Base-by-base conservation (phyloP, 1,140 invertebrate genomes). In the Pseudomyrmex concolor region DNA sequence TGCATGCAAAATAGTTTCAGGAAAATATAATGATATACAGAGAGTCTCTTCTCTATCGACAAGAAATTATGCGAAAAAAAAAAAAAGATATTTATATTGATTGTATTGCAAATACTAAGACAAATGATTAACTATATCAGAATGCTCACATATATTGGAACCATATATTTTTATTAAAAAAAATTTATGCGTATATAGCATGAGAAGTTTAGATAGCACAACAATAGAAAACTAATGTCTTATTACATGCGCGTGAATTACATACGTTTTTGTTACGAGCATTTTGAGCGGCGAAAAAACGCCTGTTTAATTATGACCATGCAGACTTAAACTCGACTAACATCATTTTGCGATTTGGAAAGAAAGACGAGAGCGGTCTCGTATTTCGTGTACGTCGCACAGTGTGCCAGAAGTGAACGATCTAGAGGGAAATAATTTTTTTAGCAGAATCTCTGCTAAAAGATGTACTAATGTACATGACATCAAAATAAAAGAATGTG, bases 281-380 rank as follows among this genome's bases (percentile, higher is more conserved):
- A 15, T 34, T 70, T 71, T 50, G 76, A 57, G 43, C 15, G 51
- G 7, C 19, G 76, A 55, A 34, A 34, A n/a, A 34, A 50, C 9
- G 22, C 54, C 66, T 13, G 19, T 80, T 80, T 70, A 15, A 80
- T 50, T 80, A 54, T 7, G 34, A 34, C 1, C 2, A 5, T 70
- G 68, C 19, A 66, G 13, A 25, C 54, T 17, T 19, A 62, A 48
- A 78, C 43, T 63, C 5, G 19, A 78, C 64, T 48, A 17, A 62
- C 13, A 17, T 34, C 15, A 50, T 71, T 71, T 25, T 45, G 45
- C 54, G 43, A 54, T 22, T 59, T 80, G 54, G 19, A 60, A 71
- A 70, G 54, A 68, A 51, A 64, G 76, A 71, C 62, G 25, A 55
- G 50, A 54, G 48, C 55, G 34, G 4, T 34, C 34, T 43, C 48